phyloP scores from a whole-genome alignment of 1,140 invertebrate species.

The Maniola jurtina region DNA sequence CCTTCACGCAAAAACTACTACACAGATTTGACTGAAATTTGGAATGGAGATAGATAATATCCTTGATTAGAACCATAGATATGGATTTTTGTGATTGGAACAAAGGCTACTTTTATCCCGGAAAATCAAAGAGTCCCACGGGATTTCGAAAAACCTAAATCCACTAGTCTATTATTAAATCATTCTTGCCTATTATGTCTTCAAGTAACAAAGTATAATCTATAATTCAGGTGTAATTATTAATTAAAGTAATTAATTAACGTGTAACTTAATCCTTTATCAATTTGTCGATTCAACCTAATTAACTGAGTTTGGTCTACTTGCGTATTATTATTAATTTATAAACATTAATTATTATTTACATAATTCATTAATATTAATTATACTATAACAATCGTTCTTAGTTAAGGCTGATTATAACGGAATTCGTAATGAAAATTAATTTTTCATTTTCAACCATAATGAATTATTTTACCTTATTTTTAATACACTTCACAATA shows the following conservation, averaged over 20 bases:
- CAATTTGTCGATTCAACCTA: neutral
- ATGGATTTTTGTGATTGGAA: too few relatives aligned
- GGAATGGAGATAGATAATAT: too few relatives aligned
- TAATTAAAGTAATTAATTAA: neutral
- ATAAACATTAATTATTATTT: neutral
- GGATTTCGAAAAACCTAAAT: too few relatives aligned
- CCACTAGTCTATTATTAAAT: too few relatives aligned
- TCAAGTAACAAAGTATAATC: too few relatives aligned
- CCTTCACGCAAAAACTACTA: too few relatives aligned
- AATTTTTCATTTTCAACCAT: neutral
- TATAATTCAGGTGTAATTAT: neutral
- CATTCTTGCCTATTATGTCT: too few relatives aligned
- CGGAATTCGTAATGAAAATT: neutral
- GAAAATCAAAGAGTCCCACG: too few relatives aligned
- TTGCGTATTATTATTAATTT: neutral
- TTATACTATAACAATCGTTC: neutral
- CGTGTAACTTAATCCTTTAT: neutral
- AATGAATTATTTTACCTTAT: neutral
- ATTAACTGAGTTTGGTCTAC: neutral
- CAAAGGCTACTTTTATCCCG: too few relatives aligned
- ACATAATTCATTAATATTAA: neutral
- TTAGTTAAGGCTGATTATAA: neutral
- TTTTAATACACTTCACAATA: neutral
- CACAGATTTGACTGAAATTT: too few relatives aligned
- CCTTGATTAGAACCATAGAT: too few relatives aligned